These are phyloP conservation scores for Phalacrocorax pelagicus DNA, from an alignment of 2,113 vertebrate species.

Conservation along the genomic window DNA sequence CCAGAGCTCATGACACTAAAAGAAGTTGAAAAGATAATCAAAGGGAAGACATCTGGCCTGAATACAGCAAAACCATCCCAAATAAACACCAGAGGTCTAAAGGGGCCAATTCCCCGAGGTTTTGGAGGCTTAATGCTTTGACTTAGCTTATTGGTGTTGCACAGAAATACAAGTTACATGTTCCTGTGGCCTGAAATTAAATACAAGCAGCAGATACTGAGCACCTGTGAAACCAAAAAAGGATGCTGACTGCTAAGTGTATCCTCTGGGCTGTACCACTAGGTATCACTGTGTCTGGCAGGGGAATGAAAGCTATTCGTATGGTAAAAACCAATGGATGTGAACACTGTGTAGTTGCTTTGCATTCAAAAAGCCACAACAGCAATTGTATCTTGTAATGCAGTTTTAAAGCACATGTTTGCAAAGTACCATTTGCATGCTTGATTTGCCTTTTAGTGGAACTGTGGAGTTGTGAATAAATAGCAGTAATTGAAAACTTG, in stretches of 20 bases:
- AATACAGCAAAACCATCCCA: background rate
- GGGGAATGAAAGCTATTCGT: background rate
- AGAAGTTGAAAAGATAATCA: background rate
- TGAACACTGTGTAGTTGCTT: background rate
- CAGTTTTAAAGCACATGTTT: background rate
- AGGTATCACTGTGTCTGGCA: background rate
- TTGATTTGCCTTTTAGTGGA: slow-evolving; percentile 11
- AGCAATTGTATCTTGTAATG: background rate
- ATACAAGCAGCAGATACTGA: background rate
- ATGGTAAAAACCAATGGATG: background rate
- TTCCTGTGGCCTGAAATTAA: background rate
- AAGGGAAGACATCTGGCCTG: background rate
- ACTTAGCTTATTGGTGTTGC: background rate
- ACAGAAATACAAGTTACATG: background rate
- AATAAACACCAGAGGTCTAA: background rate
- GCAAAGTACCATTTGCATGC: background rate
- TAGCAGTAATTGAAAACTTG: slow-evolving; percentile 5
- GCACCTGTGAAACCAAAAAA: background rate
- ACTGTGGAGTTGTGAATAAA: background rate
- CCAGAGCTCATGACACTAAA: background rate
- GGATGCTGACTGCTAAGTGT: background rate
- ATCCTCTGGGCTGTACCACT: background rate
- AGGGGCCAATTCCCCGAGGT: background rate
- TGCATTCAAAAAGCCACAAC: background rate
- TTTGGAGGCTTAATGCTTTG: background rate